phyloP scores from a whole-genome alignment of 2,888 invertebrate species.

The Campopleginae sp. region DNA sequence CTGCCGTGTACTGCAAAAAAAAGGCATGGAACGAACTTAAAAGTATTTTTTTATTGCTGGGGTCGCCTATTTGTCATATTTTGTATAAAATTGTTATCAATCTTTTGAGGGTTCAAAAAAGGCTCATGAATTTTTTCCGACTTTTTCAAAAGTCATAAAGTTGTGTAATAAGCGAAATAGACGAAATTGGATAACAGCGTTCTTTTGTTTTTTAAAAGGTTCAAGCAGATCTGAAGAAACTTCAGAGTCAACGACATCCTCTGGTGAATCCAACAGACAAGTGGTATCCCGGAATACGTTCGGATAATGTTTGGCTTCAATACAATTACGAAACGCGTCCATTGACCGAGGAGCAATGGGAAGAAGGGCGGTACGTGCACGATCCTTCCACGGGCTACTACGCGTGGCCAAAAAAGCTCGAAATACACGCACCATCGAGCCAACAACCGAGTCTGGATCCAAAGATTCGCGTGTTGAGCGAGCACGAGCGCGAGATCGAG shows the following conservation, averaged over 20 bases:
- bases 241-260: constrained; percentile 50
- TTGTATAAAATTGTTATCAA: no score
- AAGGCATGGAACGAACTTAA: no score
- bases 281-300: constrained; percentile 86
- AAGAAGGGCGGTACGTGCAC: constrained; percentile 89
- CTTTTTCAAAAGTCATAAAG: no score
- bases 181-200: no score
- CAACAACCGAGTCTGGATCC: constrained; percentile 88
- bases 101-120: no score
- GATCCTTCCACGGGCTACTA: constrained; percentile 87
- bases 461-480: constrained; percentile 86
- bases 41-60: no score
- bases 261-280: constrained; percentile 53
- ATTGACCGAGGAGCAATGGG: constrained; percentile 90
- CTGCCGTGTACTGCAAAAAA: no score
- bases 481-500: constrained; percentile 88
- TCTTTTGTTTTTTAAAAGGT: constrained; percentile 69
- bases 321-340: constrained; percentile 88
- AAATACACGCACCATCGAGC: constrained; percentile 88
- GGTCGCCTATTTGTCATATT: no score
- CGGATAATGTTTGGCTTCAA: constrained; percentile 91
- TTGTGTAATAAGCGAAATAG: no score
- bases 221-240: constrained; percentile 68
- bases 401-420: constrained; percentile 85
- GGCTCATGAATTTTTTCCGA: no score